A percentile compares a stretch with the other conserved stretches of the same genome.
Evolutionary conservation across 2,888 invertebrate genomes (phyloP).

Genomic region (Coelinius sp.): DNA sequence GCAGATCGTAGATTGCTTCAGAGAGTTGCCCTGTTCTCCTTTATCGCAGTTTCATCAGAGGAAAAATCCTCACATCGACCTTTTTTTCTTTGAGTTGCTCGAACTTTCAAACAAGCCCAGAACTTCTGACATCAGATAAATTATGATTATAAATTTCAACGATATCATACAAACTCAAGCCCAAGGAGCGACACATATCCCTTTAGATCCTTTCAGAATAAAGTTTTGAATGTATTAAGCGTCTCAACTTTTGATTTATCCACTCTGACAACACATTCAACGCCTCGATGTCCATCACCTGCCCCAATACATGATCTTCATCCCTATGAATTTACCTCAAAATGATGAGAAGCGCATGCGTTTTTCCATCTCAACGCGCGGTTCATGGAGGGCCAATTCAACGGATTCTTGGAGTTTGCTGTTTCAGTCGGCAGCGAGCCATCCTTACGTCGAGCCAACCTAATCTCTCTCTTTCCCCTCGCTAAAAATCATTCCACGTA

Average conservation of each 20-base stretch:
- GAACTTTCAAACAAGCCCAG: background rate
- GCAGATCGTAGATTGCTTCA: background rate
- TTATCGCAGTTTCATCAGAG: background rate
- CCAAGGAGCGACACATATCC: background rate
- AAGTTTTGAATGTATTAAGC: background rate
- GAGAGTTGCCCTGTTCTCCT: background rate
- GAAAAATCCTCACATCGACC: background rate
- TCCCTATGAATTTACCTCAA: background rate
- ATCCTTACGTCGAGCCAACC: slow-evolving; percentile 20
- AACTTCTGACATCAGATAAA: background rate
- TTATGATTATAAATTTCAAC: background rate
- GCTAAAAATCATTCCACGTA: background rate
- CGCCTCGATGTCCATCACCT: background rate
- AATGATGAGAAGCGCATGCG: slow-evolving; percentile 42
- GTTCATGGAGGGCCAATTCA: background rate
- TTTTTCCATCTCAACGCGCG: slow-evolving; percentile 23
- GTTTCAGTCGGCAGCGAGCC: slow-evolving; percentile 20
- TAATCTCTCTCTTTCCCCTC: background rate
- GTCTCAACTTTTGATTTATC: background rate
- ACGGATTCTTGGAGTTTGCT: slow-evolving; percentile 11
- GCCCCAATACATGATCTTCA: background rate
- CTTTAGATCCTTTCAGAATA: background rate
- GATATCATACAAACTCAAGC: too few species aligned
- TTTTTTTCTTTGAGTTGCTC: background rate
- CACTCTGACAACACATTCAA: background rate